Percentiles rank a stretch among this genome's conserved stretches.
Evolutionary conservation across 2,888 invertebrate species (phyloP).

Genomic region (Acanthococcus lagerstroemiae): DNA sequence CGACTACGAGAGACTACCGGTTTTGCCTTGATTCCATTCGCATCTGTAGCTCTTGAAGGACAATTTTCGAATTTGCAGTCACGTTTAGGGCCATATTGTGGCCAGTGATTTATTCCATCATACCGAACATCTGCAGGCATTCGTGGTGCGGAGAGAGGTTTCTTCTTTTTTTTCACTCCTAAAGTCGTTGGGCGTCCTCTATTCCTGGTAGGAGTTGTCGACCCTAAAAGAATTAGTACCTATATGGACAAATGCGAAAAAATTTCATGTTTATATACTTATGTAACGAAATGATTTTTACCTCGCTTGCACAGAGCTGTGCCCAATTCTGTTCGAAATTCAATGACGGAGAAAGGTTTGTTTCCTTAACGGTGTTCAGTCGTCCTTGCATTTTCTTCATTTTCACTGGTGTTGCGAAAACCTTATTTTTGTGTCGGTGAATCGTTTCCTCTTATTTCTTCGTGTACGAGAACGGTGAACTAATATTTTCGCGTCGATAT

Average conservation of each 20-base stretch:
- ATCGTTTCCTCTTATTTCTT: no score
- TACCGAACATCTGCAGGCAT: background rate
- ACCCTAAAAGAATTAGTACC: background rate
- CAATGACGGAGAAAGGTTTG: no score
- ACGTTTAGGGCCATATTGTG: background rate
- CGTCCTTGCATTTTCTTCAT: no score
- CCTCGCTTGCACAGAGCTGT: background rate
- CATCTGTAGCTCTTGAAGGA: no score
- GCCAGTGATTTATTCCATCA: background rate
- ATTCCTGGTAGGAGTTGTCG: background rate
- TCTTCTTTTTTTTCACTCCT: background rate
- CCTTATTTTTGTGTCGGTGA: no score
- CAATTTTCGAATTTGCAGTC: background rate
- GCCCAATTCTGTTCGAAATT: background rate
- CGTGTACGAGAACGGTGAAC: no score
- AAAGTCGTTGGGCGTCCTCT: background rate
- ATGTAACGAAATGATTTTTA: background rate
- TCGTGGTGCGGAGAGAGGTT: background rate
- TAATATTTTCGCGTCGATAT: no score
- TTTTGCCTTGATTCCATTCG: no score
- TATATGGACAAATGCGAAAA: background rate
- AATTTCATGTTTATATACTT: background rate
- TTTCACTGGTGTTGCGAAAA: no score
- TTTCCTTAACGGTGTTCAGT: no score
- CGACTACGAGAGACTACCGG: no score